Conservation (phyloP, 2,888 invertebrate genomes). For the Heteropelma amictum region DNA sequence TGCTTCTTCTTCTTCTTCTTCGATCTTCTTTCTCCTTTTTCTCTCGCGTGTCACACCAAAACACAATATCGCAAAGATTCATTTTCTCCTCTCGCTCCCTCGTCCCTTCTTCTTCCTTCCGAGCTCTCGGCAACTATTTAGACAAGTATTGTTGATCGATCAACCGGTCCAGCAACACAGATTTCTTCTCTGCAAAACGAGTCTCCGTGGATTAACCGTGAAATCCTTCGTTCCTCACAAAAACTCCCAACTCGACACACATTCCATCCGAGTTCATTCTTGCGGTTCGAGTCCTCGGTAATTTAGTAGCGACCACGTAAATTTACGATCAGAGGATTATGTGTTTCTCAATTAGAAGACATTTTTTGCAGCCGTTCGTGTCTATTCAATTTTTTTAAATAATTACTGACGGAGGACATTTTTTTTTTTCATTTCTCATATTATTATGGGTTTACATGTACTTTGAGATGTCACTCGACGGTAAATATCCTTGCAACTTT, state of each 20-base stretch:
- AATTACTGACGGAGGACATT: too few relatives aligned
- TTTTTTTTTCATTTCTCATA: too few relatives aligned
- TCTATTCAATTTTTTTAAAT: background rate
- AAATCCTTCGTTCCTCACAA: constrained; percentile 34
- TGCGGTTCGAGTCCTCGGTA: background rate
- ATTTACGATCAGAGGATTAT: too few relatives aligned
- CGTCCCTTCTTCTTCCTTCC: constrained; percentile 46
- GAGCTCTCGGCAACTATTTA: constrained; percentile 71
- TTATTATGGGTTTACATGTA: too few relatives aligned
- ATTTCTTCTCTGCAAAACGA: constrained; percentile 33
- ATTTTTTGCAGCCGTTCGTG: too few relatives aligned
- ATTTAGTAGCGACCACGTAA: background rate
- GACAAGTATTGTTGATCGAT: constrained; percentile 70
- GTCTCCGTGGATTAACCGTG: constrained; percentile 42
- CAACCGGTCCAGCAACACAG: constrained; percentile 49
- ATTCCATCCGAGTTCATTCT: background rate
- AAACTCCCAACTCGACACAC: constrained; percentile 11
- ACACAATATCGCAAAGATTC: constrained; percentile 41
- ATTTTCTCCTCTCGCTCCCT: constrained; percentile 57
- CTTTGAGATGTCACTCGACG: too few relatives aligned
- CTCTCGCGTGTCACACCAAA: constrained; percentile 47
- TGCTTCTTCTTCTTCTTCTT: too few relatives aligned
- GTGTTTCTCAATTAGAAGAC: too few relatives aligned
- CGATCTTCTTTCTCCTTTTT: too few relatives aligned
- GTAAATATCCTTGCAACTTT: too few relatives aligned